A percentile compares a stretch with the other conserved stretches of the same genome.
Conservation (phyloP, 2,888 invertebrate genomes). For the Clusia tigrina region DNA sequence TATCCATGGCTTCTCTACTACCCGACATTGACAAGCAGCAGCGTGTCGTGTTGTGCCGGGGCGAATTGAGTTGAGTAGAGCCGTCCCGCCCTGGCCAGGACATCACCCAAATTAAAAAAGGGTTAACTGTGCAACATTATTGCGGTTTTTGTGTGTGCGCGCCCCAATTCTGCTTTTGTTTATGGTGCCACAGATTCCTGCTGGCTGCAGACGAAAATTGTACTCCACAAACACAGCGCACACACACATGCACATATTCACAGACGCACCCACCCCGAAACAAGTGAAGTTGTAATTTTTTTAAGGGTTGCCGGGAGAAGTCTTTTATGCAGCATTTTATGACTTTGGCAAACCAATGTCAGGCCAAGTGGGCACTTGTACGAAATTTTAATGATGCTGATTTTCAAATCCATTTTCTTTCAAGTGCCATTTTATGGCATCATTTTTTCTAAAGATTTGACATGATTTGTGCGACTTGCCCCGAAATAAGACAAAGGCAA, state of each 20-base stretch:
- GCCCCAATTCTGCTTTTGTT: not conserved
- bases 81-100: not conserved
- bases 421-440: not conserved
- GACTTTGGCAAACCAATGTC: not conserved
- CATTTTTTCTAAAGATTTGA: too few relatives aligned
- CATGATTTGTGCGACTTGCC: too few relatives aligned
- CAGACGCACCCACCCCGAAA: too few relatives aligned
- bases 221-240: too few relatives aligned
- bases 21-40: not conserved
- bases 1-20: conserved; percentile 17
- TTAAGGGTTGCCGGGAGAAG: not conserved
- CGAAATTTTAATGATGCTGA: not conserved
- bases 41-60: not conserved
- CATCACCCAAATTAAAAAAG: not conserved
- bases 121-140: conserved; percentile 15
- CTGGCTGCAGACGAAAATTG: too few relatives aligned
- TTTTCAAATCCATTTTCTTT: conserved; percentile 1
- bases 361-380: not conserved
- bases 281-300: not conserved
- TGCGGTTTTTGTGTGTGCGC: not conserved
- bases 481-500: too few relatives aligned
- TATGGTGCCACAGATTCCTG: too few relatives aligned
- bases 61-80: too few relatives aligned
- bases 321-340: not conserved
- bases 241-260: too few relatives aligned